Evolutionary conservation across 1,140 invertebrate species (phyloP), one percentile per base, ranked within the genome.

Genomic region (Andrena cerasifolii): DNA sequence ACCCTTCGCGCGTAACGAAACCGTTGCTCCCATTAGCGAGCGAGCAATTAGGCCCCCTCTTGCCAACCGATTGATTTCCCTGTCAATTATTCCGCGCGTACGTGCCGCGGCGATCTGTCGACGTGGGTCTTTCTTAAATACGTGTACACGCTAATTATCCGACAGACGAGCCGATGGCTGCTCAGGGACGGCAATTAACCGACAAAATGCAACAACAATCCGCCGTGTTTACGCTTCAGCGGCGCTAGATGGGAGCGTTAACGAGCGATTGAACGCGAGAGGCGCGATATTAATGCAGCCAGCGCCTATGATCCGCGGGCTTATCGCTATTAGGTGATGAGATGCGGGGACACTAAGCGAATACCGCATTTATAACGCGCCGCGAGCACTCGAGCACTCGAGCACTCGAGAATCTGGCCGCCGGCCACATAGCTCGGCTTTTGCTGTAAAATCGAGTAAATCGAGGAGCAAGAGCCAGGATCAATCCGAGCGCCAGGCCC

Each of bases 241-340:
- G n/a, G 47, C 2, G 12, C 47, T 6, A n/a, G 5, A 6, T 12
- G 51, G n/a, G 36, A 49, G 28, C 18, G n/a, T 43, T 56, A 31
- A 31, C n/a, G 24, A 45, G 26, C 28, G 14, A 43, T 26, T 51
- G 36, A 0, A 26, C 21, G 18, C 24, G 36, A 40, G 21, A 40
- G 43, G 7, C 21, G n/a, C 31, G 53, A 66, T 53, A 43, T 49
- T 63, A 63, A 77, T 26, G 31, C 26, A 24, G 36, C 54, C 62
- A 53, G 49, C 45, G 33, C 49, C 12, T 54, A 59, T 33, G 62
- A 82, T 67, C 43, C 47, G 6, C 45, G 47, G 24, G 66, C 67
- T 78, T 68, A 78, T 81, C 77, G 74, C 73, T 68, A 73, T 81
- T 78, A 68, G 63, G 31, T 78, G 63, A 78, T 28, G 62, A 83